A percentile compares a stretch with the other conserved stretches of the same genome.
Conservation (phyloP, 2,113 vertebrate genomes). For the Dascyllus trimaculatus region DNA sequence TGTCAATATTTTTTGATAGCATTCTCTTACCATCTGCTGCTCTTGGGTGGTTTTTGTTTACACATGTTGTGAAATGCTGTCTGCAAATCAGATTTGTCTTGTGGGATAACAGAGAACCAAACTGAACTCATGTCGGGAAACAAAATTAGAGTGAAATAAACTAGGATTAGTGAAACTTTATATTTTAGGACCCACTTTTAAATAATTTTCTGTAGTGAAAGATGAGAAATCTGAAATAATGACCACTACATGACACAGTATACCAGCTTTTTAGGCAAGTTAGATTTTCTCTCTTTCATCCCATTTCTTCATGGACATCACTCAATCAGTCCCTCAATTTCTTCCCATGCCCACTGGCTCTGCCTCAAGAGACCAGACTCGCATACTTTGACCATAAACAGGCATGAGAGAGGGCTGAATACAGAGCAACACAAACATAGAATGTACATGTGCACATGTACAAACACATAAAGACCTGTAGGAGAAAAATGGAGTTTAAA, state of each 20-base stretch:
- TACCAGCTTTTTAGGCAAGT: not conserved
- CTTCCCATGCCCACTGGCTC: constrained; percentile 29
- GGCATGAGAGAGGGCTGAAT: constrained; percentile 39
- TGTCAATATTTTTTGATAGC: too few relatives aligned
- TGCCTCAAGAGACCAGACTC: not conserved
- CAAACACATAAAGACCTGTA: not conserved
- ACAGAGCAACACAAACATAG: constrained; percentile 8
- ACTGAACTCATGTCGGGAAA: not conserved
- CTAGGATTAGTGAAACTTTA: not conserved
- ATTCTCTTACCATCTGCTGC: too few relatives aligned
- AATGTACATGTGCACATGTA: not conserved
- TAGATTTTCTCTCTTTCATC: not conserved
- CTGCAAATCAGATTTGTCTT: not conserved
- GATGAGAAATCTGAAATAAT: not conserved
- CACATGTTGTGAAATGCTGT: not conserved
- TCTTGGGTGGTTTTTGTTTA: not conserved
- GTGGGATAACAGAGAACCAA: not conserved
- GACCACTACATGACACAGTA: not conserved
- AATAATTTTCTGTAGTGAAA: not conserved
- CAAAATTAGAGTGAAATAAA: not conserved
- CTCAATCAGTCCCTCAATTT: not conserved
- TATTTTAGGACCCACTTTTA: not conserved
- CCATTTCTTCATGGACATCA: not conserved
- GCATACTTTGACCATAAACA: constrained; percentile 71
- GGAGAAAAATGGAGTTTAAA: not conserved